A percentile compares a stretch with the other conserved stretches of the same genome.
phyloP scores from a whole-genome alignment of 2,888 invertebrate genomes.

The Eristalis intricaria region DNA sequence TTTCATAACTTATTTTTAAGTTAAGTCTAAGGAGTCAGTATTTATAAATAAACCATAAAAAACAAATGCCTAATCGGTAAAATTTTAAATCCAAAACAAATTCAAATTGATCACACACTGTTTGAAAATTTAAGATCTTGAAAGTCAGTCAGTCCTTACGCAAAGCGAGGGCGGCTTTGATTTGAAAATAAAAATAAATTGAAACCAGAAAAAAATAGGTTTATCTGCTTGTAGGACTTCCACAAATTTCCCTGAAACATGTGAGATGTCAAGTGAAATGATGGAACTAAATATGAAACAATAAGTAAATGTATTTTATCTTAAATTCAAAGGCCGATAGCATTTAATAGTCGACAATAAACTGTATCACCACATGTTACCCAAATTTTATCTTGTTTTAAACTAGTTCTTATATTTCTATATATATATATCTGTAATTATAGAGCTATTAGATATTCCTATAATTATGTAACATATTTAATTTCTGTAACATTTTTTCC shows the following conservation, averaged over 20 bases:
- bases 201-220: neutral
- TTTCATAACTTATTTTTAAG: too few relatives aligned
- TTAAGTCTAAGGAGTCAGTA: too few relatives aligned
- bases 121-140: too few relatives aligned
- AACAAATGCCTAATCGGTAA: too few relatives aligned
- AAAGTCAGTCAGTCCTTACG: neutral
- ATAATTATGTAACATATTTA: slow-evolving; percentile 46
- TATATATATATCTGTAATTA: slow-evolving; percentile 31
- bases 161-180: neutral
- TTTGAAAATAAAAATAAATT: neutral
- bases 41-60: too few relatives aligned
- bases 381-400: neutral
- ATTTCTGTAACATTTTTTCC: slow-evolving; percentile 24
- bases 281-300: neutral
- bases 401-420: neutral
- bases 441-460: slow-evolving; percentile 32
- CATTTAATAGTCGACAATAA: slow-evolving; percentile 15
- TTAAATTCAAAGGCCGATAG: slow-evolving; percentile 1
- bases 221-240: neutral
- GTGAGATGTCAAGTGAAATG: neutral
- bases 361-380: slow-evolving; percentile 6
- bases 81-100: too few relatives aligned
- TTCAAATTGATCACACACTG: too few relatives aligned
- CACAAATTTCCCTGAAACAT: neutral
- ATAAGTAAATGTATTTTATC: neutral